phyloP scores from a whole-genome alignment of 1,140 invertebrate species.

The Meteorus sp. region DNA sequence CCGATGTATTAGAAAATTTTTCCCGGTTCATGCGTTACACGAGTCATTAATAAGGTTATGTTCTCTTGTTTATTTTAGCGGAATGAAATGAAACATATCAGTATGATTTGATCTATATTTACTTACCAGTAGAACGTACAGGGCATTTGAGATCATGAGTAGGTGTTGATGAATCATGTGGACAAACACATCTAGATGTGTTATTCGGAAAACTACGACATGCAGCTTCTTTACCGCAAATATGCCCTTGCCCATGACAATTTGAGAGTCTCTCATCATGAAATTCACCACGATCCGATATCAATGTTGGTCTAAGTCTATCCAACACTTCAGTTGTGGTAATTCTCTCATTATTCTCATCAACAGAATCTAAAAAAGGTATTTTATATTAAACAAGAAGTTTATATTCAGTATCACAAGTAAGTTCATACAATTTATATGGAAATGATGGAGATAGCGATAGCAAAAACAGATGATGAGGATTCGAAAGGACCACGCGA shows the following conservation, averaged over 20 bases:
- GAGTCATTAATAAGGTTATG: too few relatives aligned
- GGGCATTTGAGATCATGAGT: constrained; percentile 67
- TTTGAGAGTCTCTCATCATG: constrained; percentile 36
- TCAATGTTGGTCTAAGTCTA: constrained; percentile 24
- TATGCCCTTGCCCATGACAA: constrained; percentile 49
- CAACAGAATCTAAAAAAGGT: constrained; percentile 30
- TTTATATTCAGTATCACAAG: too few relatives aligned
- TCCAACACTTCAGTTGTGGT: constrained; percentile 28
- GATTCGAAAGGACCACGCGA: too few relatives aligned
- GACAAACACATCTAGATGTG: constrained; percentile 67
- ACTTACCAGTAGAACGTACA: constrained; percentile 25
- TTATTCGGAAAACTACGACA: constrained; percentile 59
- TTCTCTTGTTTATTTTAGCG: too few relatives aligned
- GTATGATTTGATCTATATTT: too few relatives aligned
- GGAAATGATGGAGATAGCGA: too few relatives aligned
- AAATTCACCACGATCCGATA: neutral
- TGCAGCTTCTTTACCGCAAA: constrained; percentile 66
- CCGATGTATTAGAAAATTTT: too few relatives aligned
- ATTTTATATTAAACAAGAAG: constrained; percentile 6
- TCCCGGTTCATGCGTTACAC: too few relatives aligned
- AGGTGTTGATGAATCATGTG: constrained; percentile 64
- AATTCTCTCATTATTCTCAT: neutral
- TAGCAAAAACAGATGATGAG: too few relatives aligned
- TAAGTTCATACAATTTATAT: too few relatives aligned
- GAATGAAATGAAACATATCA: constrained; percentile 3